phyloP scores from a whole-genome alignment of 2,797 vertebrate genomes.

The Sphenopsis melanotis region DNA sequence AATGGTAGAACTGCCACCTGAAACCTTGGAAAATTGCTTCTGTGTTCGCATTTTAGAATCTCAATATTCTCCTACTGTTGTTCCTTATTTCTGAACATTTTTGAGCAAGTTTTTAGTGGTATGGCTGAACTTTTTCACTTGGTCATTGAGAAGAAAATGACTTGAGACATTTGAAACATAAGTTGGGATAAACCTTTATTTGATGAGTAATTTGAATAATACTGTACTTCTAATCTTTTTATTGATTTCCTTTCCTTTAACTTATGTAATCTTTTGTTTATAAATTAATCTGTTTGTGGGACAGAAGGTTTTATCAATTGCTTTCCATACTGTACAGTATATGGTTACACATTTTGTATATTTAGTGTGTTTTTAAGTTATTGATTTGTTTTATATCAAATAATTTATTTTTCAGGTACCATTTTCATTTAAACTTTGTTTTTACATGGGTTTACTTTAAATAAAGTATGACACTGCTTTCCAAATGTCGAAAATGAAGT shows the following conservation, averaged over 20 bases:
- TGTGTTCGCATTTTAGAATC: not conserved
- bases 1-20: not conserved
- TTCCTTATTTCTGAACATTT: slow-evolving; percentile 21
- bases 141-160: slow-evolving; percentile 55
- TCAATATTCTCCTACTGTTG: not conserved
- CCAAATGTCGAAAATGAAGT: slow-evolving; percentile 77
- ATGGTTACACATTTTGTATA: slow-evolving; percentile 80
- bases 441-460: slow-evolving; percentile 91
- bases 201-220: slow-evolving; percentile 26
- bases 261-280: slow-evolving; percentile 66
- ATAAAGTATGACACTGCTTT: slow-evolving; percentile 84
- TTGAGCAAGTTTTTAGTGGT: slow-evolving; percentile 2
- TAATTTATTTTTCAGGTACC: slow-evolving; percentile 84
- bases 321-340: slow-evolving; percentile 83
- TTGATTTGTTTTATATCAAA: slow-evolving; percentile 84
- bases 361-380: slow-evolving; percentile 81
- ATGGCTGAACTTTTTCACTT: slow-evolving; percentile 43
- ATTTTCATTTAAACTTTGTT: slow-evolving; percentile 86
- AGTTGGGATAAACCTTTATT: slow-evolving; percentile 42
- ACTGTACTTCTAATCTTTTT: slow-evolving; percentile 51
- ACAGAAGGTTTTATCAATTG: slow-evolving; percentile 76
- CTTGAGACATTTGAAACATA: slow-evolving; percentile 36
- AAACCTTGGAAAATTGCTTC: not conserved
- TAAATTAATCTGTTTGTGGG: slow-evolving; percentile 70
- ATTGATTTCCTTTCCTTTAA: slow-evolving; percentile 56